Conservation (phyloP, 2,113 vertebrate species). For the Varanus komodoensis region DNA sequence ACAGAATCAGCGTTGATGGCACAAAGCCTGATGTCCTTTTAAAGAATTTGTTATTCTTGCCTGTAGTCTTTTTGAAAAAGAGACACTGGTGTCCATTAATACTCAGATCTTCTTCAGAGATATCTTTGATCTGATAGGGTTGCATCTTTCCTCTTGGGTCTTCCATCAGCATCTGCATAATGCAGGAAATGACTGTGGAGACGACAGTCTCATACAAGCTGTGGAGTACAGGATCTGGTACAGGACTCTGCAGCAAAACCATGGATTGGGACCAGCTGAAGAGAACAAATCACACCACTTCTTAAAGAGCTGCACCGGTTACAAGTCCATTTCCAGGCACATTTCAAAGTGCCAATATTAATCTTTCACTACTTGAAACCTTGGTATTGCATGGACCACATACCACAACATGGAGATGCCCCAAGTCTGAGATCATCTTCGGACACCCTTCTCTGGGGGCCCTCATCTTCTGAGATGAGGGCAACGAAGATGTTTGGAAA, state of each 20-base stretch:
- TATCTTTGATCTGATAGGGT: slow-evolving; percentile 51
- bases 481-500: neutral
- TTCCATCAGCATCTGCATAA: slow-evolving; percentile 57
- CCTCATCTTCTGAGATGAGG: neutral
- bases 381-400: neutral
- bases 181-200: slow-evolving; percentile 75
- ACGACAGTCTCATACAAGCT: slow-evolving; percentile 52
- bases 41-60: slow-evolving; percentile 41
- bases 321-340: neutral
- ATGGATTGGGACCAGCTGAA: neutral
- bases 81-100: slow-evolving; percentile 52
- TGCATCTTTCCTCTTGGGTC: slow-evolving; percentile 39
- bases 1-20: slow-evolving; percentile 39
- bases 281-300: neutral
- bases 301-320: neutral
- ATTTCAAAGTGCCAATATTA: neutral
- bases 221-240: slow-evolving; percentile 32
- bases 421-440: neutral
- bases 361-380: neutral
- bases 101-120: slow-evolving; percentile 26
- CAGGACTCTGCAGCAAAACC: neutral
- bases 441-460: neutral
- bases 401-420: neutral
- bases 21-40: slow-evolving; percentile 39
- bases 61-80: slow-evolving; percentile 33